phyloP scores from a whole-genome alignment of 2,888 invertebrate species.

The Meloe dianella region DNA sequence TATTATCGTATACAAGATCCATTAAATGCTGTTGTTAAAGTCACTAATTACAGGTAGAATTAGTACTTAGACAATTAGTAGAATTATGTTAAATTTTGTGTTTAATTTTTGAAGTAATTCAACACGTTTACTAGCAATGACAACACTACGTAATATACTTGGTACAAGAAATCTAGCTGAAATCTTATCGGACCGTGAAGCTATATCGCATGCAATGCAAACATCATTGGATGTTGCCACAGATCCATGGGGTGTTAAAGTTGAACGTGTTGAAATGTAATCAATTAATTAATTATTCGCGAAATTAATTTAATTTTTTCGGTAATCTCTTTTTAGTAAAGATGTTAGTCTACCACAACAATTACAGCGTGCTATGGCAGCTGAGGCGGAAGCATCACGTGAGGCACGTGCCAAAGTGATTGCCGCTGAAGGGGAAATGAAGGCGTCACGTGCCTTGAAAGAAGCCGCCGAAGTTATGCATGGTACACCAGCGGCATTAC shows the following conservation, averaged over 20 bases:
- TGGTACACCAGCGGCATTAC: conserved; percentile 81
- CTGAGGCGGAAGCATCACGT: conserved; percentile 80
- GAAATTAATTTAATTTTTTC: background rate
- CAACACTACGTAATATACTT: conserved; percentile 86
- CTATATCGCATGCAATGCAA: conserved; percentile 91
- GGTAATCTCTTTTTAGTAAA: conserved; percentile 69
- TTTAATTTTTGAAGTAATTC: conserved; percentile 81
- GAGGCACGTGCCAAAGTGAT: conserved; percentile 83
- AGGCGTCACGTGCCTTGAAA: conserved; percentile 81
- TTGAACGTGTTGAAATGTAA: conserved; percentile 94
- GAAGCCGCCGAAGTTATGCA: conserved; percentile 88
- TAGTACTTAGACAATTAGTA: too few species aligned
- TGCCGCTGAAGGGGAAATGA: conserved; percentile 86
- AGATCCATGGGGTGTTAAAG: conserved; percentile 92
- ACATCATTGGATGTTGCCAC: conserved; percentile 83
- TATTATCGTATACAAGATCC: conserved; percentile 84
- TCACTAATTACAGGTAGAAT: conserved; percentile 79
- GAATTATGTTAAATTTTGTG: conserved; percentile 6
- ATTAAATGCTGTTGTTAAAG: conserved; percentile 74
- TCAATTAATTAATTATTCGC: conserved; percentile 42
- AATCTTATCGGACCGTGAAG: conserved; percentile 88
- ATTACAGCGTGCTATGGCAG: conserved; percentile 82
- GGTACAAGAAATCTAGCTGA: conserved; percentile 92
- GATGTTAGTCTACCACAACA: conserved; percentile 80
- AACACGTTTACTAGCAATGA: conserved; percentile 81